Conservation (phyloP, 1,140 invertebrate genomes). For the Drosophila ananassae region DNA sequence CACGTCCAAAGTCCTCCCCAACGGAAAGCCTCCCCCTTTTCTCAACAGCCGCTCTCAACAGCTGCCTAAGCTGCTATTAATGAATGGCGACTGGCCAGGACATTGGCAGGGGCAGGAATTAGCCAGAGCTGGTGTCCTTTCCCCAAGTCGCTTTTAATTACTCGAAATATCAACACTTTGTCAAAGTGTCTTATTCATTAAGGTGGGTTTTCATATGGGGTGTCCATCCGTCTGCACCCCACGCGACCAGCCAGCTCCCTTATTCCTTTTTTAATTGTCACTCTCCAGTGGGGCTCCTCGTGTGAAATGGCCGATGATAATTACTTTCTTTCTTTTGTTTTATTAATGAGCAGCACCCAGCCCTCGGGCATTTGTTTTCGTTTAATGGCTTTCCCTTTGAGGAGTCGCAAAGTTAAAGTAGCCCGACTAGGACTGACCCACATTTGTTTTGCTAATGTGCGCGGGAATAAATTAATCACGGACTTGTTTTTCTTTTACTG, state of each 20-base stretch:
- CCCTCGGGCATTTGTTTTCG: slow-evolving; percentile 59
- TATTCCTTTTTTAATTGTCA: slow-evolving; percentile 61
- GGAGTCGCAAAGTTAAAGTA: slow-evolving; percentile 45
- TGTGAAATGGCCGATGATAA: slow-evolving; percentile 72
- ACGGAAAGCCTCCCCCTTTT: slow-evolving; percentile 8
- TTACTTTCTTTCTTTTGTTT: slow-evolving; percentile 66
- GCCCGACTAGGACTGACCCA: slow-evolving; percentile 4
- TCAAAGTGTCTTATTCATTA: slow-evolving; percentile 66
- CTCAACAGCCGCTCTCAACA: slow-evolving; percentile 50
- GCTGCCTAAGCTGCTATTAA: slow-evolving; percentile 70
- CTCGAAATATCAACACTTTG: slow-evolving; percentile 81
- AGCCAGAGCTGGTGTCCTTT: slow-evolving; percentile 54
- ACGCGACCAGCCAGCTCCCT: slow-evolving; percentile 32
- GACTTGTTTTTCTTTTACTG: neutral
- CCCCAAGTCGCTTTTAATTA: slow-evolving; percentile 78
- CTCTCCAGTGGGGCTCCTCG: slow-evolving; percentile 14
- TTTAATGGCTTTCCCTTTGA: slow-evolving; percentile 64
- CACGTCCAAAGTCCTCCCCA: slow-evolving; percentile 42
- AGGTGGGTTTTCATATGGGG: slow-evolving; percentile 48
- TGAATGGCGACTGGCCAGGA: slow-evolving; percentile 80
- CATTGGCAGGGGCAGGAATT: slow-evolving; percentile 67
- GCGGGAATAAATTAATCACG: neutral
- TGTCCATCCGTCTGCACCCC: slow-evolving; percentile 22
- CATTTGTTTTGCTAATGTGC: slow-evolving; percentile 39
- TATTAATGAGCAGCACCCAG: slow-evolving; percentile 65